These are phyloP conservation scores for Leptatherina wallacei DNA, from an alignment of 2,797 vertebrate species.

Conservation along the genomic window DNA sequence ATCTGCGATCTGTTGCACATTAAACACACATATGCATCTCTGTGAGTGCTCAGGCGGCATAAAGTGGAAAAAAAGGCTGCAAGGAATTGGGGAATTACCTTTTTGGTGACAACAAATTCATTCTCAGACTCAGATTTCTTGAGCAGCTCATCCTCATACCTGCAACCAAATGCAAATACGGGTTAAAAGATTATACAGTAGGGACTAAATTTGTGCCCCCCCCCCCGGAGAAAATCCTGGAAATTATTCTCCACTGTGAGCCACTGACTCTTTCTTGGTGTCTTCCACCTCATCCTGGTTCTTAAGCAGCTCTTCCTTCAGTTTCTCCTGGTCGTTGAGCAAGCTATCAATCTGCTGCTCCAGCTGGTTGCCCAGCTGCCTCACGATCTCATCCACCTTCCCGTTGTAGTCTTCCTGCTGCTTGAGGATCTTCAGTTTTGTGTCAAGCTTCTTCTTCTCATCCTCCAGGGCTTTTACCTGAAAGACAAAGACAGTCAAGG, in stretches of 20 bases:
- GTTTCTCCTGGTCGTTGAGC: conserved; percentile 69
- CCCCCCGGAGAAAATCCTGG: neutral
- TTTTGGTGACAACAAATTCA: conserved; percentile 70
- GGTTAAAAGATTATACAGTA: neutral
- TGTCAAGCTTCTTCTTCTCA: conserved; percentile 77
- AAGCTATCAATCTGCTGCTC: conserved; percentile 72
- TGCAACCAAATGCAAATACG: conserved; percentile 39
- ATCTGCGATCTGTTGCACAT: conserved; percentile 77
- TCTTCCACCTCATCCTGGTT: conserved; percentile 64
- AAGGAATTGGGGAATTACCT: conserved; percentile 46
- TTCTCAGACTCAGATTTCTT: conserved; percentile 65
- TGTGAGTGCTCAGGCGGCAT: neutral
- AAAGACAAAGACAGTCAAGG: neutral
- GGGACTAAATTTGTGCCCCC: too few relatives aligned
- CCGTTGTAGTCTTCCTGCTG: conserved; percentile 76
- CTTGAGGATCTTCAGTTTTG: conserved; percentile 78
- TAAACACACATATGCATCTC: conserved; percentile 3
- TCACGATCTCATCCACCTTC: conserved; percentile 72
- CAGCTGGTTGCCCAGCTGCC: conserved; percentile 61
- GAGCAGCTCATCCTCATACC: conserved; percentile 52
- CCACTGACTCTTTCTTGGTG: conserved; percentile 71
- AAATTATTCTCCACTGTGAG: neutral
- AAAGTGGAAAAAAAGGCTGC: neutral
- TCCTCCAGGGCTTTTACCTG: conserved; percentile 83
- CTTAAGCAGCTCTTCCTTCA: conserved; percentile 67